Evolutionary conservation across 2,113 vertebrate species (phyloP), one percentile per base, ranked within the genome.

Genomic region (Poecile atricapillus): DNA sequence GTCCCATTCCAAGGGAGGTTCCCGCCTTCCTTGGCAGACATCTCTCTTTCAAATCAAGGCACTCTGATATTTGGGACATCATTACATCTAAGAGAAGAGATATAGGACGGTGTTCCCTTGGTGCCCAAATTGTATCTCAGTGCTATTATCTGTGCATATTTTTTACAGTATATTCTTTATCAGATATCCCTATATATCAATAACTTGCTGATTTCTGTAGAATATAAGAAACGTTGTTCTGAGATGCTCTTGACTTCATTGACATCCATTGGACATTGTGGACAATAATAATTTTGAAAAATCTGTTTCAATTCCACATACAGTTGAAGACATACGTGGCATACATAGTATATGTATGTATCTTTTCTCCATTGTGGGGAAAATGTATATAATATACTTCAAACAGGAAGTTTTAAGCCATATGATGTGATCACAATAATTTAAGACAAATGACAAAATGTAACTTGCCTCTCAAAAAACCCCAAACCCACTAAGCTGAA

Each of bases 31-130:
- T 46, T 55, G 33, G 21, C 41, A 55, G 41, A 46, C 10, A 20
- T 8, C 25, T 25, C 7, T 23, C 62, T 65, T 65, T 55, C 62
- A 65, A 35, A 65, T 4, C 6, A 46, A 46, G 16, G 28, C 33
- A 46, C 20, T 44, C 62, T 43, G 27, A 35, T 33, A 15, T 47
- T 13, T 2, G 2, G 6, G 4, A 41, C 14, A 25, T 44, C 19
- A 13, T 39, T 55, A 31, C 2, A 5, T 19, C 14, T 65, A 17
- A n/a, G 27, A 82, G 21, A 68, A 50, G 37, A 67, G 2, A 13
- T 28, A 25, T 0, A 67, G 6, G 18, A 31, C 12, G 35, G 5
- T 7, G 7, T 31, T 4, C 7, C 6, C 15, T 47, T 15, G 31
- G 73, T 68, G 22, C 12, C 25, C 15, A n/a, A 17, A n/a, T 11